A percentile compares a stretch with the other conserved stretches of the same genome.
phyloP scores from a whole-genome alignment of 2,797 vertebrate species.

The Eupleurogrammus muticus region DNA sequence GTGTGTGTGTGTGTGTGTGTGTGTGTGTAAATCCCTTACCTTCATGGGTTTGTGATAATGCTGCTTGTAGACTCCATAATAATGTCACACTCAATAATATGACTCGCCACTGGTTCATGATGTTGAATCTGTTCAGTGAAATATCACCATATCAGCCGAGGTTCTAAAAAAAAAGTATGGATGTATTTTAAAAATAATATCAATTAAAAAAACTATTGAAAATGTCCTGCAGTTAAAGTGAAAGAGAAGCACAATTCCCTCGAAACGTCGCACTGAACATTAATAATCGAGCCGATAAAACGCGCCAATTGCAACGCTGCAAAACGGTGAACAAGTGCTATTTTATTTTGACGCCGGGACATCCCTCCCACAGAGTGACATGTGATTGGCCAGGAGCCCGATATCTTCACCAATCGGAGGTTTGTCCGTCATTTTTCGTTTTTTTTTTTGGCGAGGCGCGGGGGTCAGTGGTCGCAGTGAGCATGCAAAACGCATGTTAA shows the following conservation, averaged over 20 bases:
- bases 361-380: constrained; percentile 65
- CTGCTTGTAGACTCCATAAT: constrained; percentile 51
- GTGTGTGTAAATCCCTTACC: constrained; percentile 64
- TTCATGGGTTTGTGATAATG: constrained; percentile 76
- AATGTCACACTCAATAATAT: constrained; percentile 64
- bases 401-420: constrained; percentile 70
- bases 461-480: background rate
- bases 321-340: constrained; percentile 62
- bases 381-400: constrained; percentile 70
- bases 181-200: background rate
- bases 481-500: background rate
- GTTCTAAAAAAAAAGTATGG: background rate
- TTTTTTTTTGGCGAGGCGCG: background rate
- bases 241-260: constrained; percentile 6
- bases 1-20: too few species aligned
- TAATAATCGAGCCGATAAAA: constrained; percentile 27
- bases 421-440: constrained; percentile 59
- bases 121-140: constrained; percentile 34
- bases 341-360: constrained; percentile 61
- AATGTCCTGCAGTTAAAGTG: background rate
- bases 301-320: constrained; percentile 47
- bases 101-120: constrained; percentile 70
- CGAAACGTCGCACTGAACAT: constrained; percentile 4
- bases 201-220: too few species aligned
- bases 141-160: constrained; percentile 52